Base-by-base conservation (phyloP, 2,797 vertebrate species). In the Peromyscus melanophrys region DNA sequence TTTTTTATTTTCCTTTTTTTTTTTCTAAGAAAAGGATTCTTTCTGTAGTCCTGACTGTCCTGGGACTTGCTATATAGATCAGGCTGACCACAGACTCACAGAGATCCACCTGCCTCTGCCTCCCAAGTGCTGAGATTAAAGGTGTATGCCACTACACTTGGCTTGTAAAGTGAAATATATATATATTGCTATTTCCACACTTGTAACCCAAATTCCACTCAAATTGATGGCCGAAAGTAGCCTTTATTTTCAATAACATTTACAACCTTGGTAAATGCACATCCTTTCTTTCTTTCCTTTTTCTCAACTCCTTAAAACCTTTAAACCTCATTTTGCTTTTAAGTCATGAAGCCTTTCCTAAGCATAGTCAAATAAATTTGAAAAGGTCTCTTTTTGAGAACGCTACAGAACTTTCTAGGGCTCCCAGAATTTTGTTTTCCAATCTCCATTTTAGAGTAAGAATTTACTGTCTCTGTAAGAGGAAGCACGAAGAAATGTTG, bases 321-420 rank as follows among this genome's bases (percentile, higher is more conserved):
- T 75, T 37, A 43, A 43, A 34, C 1, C 40, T 34, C 9, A 25
- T 80, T 78, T 76, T 25, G 59, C 77, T 25, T 78, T 31, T 52
- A 61, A 31, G 10, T 21, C 65, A 55, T n/a, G 29, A 84, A 92
- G 63, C 0, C 49, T 34, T 90, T 82, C 14, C 55, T 59, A 21
- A 96, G 43, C 86, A 63, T 63, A 40, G n/a, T 86, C 12, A 87
- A 89, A 89, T 17, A 63, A 92, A 93, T 84, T 19, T 43, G 46
- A 91, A 63, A 95, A 71, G 7, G n/a, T 55, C 13, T 87, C 57
- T 17, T 81, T 65, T 82, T 96, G 83, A 75, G 52, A 75, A 75
- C 63, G 85, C 43, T 81, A 37, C 17, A 63, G 23, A 21, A 59
- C 37, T 95, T 71, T 83, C 8, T 78, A 12, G 49, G 34, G 25